Evolutionary conservation across 2,797 vertebrate species (phyloP), one percentile per base, ranked within the genome.

Genomic region (Rachycentron canadum): DNA sequence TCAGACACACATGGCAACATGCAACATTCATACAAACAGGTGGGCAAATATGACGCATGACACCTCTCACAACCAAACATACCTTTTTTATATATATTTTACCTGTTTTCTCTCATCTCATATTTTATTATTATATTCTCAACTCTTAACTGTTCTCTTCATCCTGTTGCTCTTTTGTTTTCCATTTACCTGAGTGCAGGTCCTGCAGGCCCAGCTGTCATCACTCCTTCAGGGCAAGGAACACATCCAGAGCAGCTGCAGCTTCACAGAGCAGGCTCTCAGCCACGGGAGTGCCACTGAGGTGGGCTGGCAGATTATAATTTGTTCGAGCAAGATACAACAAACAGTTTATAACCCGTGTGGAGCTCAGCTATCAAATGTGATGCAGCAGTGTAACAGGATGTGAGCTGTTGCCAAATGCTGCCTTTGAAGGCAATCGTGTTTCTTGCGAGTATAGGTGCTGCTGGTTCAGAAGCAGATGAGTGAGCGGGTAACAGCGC

Each of bases 401-500:
- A 69, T 72, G 41, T 14, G 43, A 53, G 28, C 34, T 57, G 0
- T 25, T 23, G 3, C 4, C 16, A 50, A 45, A 21, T 41, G 30
- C 41, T 45, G 1, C 1, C 13, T 21, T 7, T 17, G 8, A 17
- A 19, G 17, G 6, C 2, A 7, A 1, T 13, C 56, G 7, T 58
- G 47, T 86, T 13, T 74, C 56, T 57, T 79, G 77, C 32, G 38
- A 52, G 30, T 81, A 11, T 23, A 94, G 94, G 97, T 99, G 76
- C 93, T 99, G 82, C 87, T 99, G 17, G 97, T 99, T 55, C 95
- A 96, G 60, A 99, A 99, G 91, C 98, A 99, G 93, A 98, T 99
- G 97, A 95, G 96, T 0, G 98, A 99, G 91, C 94, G 96, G 9
- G 96, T 98, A 45, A 94, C 95, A 0, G 97, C 96, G 2, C 88